Evolutionary conservation across 1,140 invertebrate species (phyloP).

Genomic region (Bursaphelenchus mucronatus): DNA sequence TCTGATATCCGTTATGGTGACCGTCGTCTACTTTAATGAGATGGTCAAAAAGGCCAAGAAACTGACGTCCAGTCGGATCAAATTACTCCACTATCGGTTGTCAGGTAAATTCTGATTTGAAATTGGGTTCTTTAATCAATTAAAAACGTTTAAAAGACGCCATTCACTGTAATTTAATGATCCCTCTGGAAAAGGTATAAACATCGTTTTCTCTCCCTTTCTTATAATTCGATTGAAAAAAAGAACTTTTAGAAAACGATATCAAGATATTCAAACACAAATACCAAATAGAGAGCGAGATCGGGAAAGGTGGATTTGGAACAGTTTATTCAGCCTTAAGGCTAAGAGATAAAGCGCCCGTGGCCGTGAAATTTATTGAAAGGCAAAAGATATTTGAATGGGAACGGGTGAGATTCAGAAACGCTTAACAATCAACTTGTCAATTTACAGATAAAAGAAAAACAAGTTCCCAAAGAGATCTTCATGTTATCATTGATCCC

Average conservation of each 20-base stretch:
- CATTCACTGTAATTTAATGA: no score
- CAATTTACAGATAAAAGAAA: conserved; percentile 37
- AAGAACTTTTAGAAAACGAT: conserved; percentile 37
- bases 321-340: conserved; percentile 62
- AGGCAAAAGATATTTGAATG: conserved; percentile 63
- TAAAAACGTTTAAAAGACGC: no score
- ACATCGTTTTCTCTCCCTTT: no score
- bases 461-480: conserved; percentile 63
- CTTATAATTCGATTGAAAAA: no score
- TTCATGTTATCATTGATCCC: conserved; percentile 61
- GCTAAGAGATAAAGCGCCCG: conserved; percentile 60
- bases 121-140: not conserved
- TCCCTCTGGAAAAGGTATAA: no score
- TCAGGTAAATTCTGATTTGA: conserved; percentile 6
- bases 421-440: not conserved
- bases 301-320: conserved; percentile 63
- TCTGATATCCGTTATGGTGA: no score
- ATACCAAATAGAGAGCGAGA: conserved; percentile 37
- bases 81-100: conserved; percentile 5
- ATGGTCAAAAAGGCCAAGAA: not conserved
- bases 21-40: no score
- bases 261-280: conserved; percentile 45
- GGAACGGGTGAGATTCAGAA: conserved; percentile 55
- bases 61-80: not conserved
- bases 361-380: conserved; percentile 63